Percentiles rank a stretch among this genome's conserved stretches.
Conservation (phyloP, 1,140 invertebrate genomes). For the Diachasmimorpha longicaudata region DNA sequence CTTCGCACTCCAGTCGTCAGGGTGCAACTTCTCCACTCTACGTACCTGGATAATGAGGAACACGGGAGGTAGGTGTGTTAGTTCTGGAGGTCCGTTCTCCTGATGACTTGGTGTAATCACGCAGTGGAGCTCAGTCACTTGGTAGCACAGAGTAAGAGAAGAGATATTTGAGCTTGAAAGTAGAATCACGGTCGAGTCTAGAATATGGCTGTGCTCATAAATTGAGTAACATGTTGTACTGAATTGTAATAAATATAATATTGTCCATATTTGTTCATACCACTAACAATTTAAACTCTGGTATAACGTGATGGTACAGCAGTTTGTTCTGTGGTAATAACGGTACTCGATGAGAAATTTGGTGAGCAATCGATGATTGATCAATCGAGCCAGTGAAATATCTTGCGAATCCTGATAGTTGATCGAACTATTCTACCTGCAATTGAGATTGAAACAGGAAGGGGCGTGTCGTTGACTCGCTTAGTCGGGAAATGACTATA, state of each 20-base stretch:
- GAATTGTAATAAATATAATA: not conserved
- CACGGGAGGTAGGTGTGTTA: conserved; percentile 43
- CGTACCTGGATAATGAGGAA: not conserved
- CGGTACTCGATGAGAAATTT: no score
- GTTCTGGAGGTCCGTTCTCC: conserved; percentile 49
- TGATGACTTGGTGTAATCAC: conserved; percentile 45
- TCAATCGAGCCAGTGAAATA: not conserved
- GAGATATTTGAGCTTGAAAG: conserved; percentile 49
- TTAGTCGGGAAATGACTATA: conserved; percentile 73
- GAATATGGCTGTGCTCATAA: not conserved
- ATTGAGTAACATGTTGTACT: not conserved
- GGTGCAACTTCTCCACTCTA: not conserved
- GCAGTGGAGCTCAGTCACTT: conserved; percentile 55
- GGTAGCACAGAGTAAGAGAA: conserved; percentile 45
- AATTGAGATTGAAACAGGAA: conserved; percentile 26
- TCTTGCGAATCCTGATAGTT: not conserved
- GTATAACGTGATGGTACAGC: no score
- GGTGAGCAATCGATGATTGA: not conserved
- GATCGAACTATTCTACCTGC: not conserved
- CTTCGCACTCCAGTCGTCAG: not conserved
- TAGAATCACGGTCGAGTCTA: conserved; percentile 16
- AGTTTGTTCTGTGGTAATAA: no score
- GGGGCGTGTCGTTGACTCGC: conserved; percentile 31
- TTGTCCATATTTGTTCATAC: not conserved
- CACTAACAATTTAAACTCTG: no score